A percentile compares a stretch with the other conserved stretches of the same genome.
phyloP scores from a whole-genome alignment of 2,113 vertebrate species.

The Andinoacara biseriatus region DNA sequence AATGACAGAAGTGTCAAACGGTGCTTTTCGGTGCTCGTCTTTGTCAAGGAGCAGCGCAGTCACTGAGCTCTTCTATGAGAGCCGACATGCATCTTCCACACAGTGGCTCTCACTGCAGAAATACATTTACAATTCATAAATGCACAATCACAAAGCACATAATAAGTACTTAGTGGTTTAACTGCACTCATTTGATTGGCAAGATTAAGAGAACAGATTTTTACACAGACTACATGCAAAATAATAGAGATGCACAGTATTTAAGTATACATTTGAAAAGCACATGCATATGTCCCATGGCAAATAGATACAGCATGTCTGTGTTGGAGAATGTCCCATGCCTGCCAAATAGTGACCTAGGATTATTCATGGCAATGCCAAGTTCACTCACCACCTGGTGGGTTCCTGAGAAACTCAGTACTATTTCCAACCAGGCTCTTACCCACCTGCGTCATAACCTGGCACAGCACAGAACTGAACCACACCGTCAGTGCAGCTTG shows the following conservation, averaged over 20 bases:
- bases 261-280: neutral
- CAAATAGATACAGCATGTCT: neutral
- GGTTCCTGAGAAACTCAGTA: slow-evolving; percentile 19
- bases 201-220: neutral
- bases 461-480: neutral
- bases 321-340: neutral
- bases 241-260: neutral
- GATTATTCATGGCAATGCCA: slow-evolving; percentile 24
- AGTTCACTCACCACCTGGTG: slow-evolving; percentile 19
- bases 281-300: neutral
- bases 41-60: too few species aligned
- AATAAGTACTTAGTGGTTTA: neutral
- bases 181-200: neutral
- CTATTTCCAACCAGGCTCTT: neutral
- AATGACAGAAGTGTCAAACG: too few species aligned
- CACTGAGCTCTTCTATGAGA: too few species aligned
- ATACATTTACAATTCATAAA: neutral
- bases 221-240: neutral
- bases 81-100: too few species aligned
- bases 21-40: too few species aligned
- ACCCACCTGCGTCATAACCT: slow-evolving; percentile 29
- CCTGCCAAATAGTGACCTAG: slow-evolving; percentile 15
- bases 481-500: slow-evolving; percentile 10
- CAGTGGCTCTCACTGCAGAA: neutral
- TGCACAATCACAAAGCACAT: neutral